Conservation (phyloP, 2,888 invertebrate genomes). For the Polymixis flavicincta region DNA sequence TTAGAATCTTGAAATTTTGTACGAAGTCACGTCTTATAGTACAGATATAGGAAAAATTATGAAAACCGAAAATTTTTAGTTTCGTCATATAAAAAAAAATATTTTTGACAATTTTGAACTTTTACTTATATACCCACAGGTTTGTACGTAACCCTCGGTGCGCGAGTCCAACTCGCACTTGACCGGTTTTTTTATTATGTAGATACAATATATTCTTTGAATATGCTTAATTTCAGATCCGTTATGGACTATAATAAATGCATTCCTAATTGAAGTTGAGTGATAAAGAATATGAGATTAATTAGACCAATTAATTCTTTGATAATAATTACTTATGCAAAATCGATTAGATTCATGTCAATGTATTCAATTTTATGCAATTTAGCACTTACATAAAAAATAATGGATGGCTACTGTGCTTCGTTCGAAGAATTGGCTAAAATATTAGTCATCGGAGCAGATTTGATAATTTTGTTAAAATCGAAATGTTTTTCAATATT, state of each 20-base stretch:
- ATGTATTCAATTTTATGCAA: conserved; percentile 34
- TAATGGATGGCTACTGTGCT: not conserved
- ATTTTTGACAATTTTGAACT: too few species aligned
- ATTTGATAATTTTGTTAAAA: not conserved
- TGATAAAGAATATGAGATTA: conserved; percentile 16
- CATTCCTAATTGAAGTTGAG: not conserved
- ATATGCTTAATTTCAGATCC: not conserved
- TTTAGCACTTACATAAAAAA: not conserved
- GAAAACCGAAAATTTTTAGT: too few species aligned
- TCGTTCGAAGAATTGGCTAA: not conserved
- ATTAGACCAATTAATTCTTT: conserved; percentile 14
- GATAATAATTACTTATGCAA: not conserved
- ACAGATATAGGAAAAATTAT: too few species aligned
- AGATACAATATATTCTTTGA: not conserved
- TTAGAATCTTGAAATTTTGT: too few species aligned
- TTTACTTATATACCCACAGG: too few species aligned
- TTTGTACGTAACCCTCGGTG: too few species aligned
- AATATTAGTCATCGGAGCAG: conserved; percentile 14
- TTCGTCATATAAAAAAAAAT: too few species aligned
- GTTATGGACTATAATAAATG: not conserved
- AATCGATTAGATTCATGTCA: conserved; percentile 8
- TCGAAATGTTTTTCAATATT: not conserved
- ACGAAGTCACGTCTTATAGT: too few species aligned
- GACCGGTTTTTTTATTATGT: not conserved
- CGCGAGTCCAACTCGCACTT: too few species aligned